These are phyloP conservation scores for Melanophora roralis DNA, from an alignment of 2,888 invertebrate genomes.

Conservation along the genomic window DNA sequence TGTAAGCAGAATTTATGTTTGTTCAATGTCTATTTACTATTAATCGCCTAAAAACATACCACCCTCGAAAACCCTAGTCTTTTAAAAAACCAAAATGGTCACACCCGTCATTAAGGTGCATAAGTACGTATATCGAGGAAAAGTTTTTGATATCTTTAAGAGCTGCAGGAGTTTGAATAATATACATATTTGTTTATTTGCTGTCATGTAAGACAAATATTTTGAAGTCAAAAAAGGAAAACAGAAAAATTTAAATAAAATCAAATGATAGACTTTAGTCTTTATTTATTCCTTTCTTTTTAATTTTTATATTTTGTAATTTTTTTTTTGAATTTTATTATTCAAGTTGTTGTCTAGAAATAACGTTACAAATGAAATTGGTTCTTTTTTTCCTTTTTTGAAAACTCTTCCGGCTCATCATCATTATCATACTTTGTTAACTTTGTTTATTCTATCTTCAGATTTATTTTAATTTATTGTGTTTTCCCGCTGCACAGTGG, in stretches of 20 bases:
- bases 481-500: neutral
- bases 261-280: conserved; percentile 49
- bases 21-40: no score
- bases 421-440: neutral
- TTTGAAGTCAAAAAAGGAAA: no score
- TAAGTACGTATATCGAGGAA: no score
- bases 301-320: neutral
- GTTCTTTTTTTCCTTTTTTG: conserved; percentile 19
- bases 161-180: no score
- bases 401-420: neutral
- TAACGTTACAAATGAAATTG: conserved; percentile 52
- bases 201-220: no score
- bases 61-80: no score
- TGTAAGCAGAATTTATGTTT: no score
- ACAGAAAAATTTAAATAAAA: conserved; percentile 5
- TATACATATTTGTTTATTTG: no score
- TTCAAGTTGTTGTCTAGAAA: conserved; percentile 30
- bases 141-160: no score
- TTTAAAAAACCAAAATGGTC: no score
- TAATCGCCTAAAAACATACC: no score
- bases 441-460: neutral
- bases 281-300: conserved; percentile 12
- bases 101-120: no score
- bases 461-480: conserved; percentile 34
- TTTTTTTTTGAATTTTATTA: neutral